Conservation (phyloP, 2,888 invertebrate genomes). For the Idaea straminata region DNA sequence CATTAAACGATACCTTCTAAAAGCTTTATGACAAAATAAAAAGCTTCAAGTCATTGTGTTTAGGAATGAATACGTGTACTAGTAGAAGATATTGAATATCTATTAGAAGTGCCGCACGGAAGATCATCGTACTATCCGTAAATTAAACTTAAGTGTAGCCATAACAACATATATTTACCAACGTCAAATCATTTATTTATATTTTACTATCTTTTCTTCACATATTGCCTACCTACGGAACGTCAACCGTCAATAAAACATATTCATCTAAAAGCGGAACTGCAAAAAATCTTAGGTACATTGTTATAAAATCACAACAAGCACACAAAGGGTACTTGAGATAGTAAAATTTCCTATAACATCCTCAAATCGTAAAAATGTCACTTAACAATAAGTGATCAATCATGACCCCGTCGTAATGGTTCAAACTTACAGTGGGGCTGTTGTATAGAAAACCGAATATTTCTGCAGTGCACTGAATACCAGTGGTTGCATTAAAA, state of each 20-base stretch:
- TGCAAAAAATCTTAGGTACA: constrained; percentile 48
- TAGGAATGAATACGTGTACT: no score
- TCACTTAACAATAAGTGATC: constrained; percentile 68
- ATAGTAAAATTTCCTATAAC: constrained; percentile 63
- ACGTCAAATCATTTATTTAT: background rate
- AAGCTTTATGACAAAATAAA: no score
- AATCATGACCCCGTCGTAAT: constrained; percentile 54
- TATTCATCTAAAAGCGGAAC: constrained; percentile 71
- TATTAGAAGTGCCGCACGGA: no score
- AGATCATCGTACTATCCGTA: no score
- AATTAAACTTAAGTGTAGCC: no score
- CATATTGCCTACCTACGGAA: background rate
- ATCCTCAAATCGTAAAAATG: constrained; percentile 64
- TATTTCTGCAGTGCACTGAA: background rate
- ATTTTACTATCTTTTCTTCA: background rate
- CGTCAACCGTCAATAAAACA: constrained; percentile 43
- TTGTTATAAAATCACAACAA: constrained; percentile 47
- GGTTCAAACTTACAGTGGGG: background rate
- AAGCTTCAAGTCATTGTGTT: no score
- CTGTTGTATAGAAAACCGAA: constrained; percentile 29
- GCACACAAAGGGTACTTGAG: constrained; percentile 57
- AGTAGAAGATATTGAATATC: no score
- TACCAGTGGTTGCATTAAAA: no score
- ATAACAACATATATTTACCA: background rate
- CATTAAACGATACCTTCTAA: no score